phyloP scores from a whole-genome alignment of 1,140 invertebrate species.

The Macrostomum lignano region DNA sequence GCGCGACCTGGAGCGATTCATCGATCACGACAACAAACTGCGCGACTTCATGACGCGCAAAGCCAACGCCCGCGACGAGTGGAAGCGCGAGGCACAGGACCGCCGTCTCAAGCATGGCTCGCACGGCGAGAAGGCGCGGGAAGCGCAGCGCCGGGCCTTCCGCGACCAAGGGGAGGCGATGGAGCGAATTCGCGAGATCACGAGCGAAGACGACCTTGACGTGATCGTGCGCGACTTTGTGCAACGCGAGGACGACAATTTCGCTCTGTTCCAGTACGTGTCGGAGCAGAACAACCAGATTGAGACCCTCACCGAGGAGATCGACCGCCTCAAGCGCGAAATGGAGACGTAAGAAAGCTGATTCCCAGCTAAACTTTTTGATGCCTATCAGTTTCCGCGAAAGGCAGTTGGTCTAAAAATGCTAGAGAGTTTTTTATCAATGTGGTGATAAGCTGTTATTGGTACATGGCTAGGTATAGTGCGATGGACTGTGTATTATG shows the following conservation, averaged over 20 bases:
- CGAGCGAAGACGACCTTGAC: slow-evolving; percentile 5
- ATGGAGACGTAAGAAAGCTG: too few relatives aligned
- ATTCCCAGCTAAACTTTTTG: too few relatives aligned
- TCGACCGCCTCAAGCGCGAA: background rate
- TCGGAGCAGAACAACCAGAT: slow-evolving; percentile 7
- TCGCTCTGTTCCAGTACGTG: slow-evolving; percentile 8
- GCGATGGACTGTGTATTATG: too few relatives aligned
- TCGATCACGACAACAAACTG: slow-evolving; percentile 48
- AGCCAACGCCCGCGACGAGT: slow-evolving; percentile 43
- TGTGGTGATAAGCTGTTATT: too few relatives aligned
- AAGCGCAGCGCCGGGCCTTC: background rate
- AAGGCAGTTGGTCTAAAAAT: too few relatives aligned
- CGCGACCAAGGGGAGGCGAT: background rate
- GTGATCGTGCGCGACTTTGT: slow-evolving; percentile 6
- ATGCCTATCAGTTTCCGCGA: too few relatives aligned
- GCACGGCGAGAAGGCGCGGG: background rate
- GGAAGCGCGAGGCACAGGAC: slow-evolving; percentile 42
- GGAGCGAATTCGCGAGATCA: background rate
- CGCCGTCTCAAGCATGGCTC: slow-evolving; percentile 27
- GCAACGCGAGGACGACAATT: slow-evolving; percentile 7
- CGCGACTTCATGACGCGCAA: slow-evolving; percentile 47
- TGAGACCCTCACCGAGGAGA: background rate
- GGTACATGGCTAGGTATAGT: too few relatives aligned
- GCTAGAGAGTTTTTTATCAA: too few relatives aligned
- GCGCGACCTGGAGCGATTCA: slow-evolving; percentile 43